Base-by-base conservation (phyloP, 2,797 vertebrate species). In the Sebastes minor region DNA sequence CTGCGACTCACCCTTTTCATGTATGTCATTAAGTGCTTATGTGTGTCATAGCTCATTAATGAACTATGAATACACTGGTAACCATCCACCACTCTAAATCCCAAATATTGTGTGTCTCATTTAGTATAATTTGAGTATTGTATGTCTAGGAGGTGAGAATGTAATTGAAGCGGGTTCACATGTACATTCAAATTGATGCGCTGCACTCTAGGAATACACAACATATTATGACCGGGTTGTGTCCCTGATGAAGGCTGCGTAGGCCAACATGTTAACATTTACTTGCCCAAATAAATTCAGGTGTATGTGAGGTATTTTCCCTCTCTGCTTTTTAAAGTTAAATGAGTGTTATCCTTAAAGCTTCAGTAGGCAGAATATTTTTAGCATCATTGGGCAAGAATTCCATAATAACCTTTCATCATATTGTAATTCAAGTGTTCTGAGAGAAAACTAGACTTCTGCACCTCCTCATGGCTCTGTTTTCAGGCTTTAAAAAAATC, bases 21-120 rank as follows among this genome's bases (percentile, higher is more conserved):
- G 63, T 35, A 8, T 84, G 75, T 88, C 87, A 82, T 60, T 76
- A 79, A 28, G 67, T 71, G 32, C 73, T 77, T 55, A 52, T 80
- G 67, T 78, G 61, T 83, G 84, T 74, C 23, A 79, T 68, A 3
- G 70, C 81, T 74, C 76, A 63, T 89, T 85, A 81, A 55, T 63
- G 13, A 87, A 86, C 78, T 86, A 74, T 49, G 16, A 62, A 78
- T 76, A 33, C 27, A 60, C 18, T 64, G 52, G 3, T 72, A 64
- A 55, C 69, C 64, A 28, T 70, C 13, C 7, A 59, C 20, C 14
- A 18, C 56, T 46, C 30, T 33, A 20, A 16, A 59, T 74, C 67
- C 6, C 28, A 71, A 76, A 81, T 67, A 66, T 71, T 60, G 8
- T 33, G 5, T 38, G 27, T 72, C 49, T 74, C 22, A 76, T 52